A percentile compares a stretch with the other conserved stretches of the same genome.
Conservation (phyloP, 2,888 invertebrate genomes). For the Pilophorus perplexus region DNA sequence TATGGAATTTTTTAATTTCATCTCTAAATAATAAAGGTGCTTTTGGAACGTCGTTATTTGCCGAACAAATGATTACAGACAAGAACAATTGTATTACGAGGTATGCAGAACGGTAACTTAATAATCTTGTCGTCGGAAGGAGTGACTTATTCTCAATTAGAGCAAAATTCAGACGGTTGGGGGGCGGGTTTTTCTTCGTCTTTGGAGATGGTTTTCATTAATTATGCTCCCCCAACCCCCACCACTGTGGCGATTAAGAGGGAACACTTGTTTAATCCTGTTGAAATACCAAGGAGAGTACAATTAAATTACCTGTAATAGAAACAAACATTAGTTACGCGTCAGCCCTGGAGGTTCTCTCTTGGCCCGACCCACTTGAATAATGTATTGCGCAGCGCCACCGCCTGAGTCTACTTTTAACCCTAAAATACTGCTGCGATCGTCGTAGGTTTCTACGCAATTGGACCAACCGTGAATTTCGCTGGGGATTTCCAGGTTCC, state of each 20-base stretch:
- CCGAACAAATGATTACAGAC: no score
- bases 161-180: not conserved
- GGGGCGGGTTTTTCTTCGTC: slow-evolving; percentile 2
- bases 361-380: slow-evolving; percentile 26
- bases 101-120: slow-evolving; percentile 22
- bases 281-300: slow-evolving; percentile 35
- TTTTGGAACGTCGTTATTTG: no score
- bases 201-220: slow-evolving; percentile 30
- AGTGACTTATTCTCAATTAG: slow-evolving; percentile 31
- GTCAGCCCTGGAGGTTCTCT: slow-evolving; percentile 6
- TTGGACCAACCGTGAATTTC: no score
- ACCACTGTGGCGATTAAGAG: slow-evolving; percentile 15
- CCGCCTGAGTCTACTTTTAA: not conserved
- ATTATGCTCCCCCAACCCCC: slow-evolving; percentile 10
- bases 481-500: no score
- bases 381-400: slow-evolving; percentile 8
- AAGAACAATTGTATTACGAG: no score
- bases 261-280: slow-evolving; percentile 35
- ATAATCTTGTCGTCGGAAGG: slow-evolving; percentile 20
- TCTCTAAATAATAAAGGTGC: no score
- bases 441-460: not conserved
- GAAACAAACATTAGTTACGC: slow-evolving; percentile 37
- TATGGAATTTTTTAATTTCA: no score
- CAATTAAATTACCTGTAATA: slow-evolving; percentile 36
- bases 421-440: slow-evolving; percentile 3